Base-by-base conservation (phyloP, 2,797 vertebrate genomes). In the Furcifer pardalis region DNA sequence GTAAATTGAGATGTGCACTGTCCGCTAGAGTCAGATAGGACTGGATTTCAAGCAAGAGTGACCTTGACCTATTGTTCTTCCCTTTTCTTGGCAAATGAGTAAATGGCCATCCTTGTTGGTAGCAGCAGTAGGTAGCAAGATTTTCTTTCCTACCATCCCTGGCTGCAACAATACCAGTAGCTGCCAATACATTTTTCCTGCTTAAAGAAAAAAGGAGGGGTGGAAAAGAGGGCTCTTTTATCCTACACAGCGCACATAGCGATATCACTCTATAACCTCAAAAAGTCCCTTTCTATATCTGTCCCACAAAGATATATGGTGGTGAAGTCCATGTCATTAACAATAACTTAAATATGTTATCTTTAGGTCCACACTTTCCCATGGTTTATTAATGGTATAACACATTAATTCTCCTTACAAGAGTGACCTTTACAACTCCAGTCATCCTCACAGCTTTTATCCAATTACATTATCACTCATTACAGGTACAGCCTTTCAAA, bases 371-470 rank as follows among this genome's bases (percentile, higher is more conserved):
- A 93, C 90, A 82, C 93, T 94, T 94, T 95, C 92, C 92, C 85
- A 85, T 94, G 94, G 91, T 93, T 96, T 96, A 96, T 96, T 96
- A 95, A 96, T 95, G 94, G 94, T 92, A 90, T 92, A 95, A 94
- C 91, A 92, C 94, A 96, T 95, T 95, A 96, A 94, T 95, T 96
- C 94, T 94, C 94, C 94, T 95, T 95, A 95, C 93, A 95, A 89
- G 91, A 90, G 80, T 95, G 96, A 96, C 95, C 96, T 96, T 96
- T 96, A 93, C 92, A 95, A 94, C 92, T 94, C 94, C 91, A 94
- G 93, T 95, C 95, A 96, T 95, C 94, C 92, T 93, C 93, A 89
- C 79, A 89, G 95, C 95, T 96, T 95, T 96, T 96, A 96, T 95
- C 92, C 95, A 95, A 94, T 94, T 93, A 94, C 93, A 94, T 95